A percentile compares a stretch with the other conserved stretches of the same genome.
phyloP scores from a whole-genome alignment of 2,888 invertebrate species.

The Tiliacea aurago region DNA sequence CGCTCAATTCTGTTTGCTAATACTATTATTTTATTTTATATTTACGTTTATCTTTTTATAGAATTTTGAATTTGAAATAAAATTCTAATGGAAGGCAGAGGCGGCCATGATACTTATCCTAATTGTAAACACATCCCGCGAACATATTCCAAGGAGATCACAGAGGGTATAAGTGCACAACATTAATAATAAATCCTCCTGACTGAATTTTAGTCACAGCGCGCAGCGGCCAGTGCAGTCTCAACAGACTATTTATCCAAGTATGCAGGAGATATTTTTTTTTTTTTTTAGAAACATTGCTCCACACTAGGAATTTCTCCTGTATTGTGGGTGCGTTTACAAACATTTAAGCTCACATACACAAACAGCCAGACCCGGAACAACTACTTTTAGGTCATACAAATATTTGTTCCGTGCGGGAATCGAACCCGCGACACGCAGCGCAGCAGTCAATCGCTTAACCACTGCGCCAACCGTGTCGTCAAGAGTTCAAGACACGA shows the following conservation, averaged over 20 bases:
- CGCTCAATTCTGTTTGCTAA: not conserved
- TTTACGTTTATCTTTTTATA: conserved; percentile 7
- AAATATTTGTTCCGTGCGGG: too few relatives aligned
- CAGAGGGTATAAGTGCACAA: conserved; percentile 16
- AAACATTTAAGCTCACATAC: too few relatives aligned
- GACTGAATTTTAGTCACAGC: not conserved
- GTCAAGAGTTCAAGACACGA: too few relatives aligned
- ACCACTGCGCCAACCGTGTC: too few relatives aligned
- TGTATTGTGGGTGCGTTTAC: too few relatives aligned
- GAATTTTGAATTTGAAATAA: not conserved
- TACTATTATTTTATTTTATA: not conserved
- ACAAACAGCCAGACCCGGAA: too few relatives aligned
- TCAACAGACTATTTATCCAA: not conserved
- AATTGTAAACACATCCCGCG: conserved; percentile 12
- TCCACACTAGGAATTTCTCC: too few relatives aligned
- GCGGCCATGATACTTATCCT: conserved; percentile 1
- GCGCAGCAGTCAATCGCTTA: too few relatives aligned
- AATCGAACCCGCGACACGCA: too few relatives aligned
- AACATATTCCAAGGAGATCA: not conserved
- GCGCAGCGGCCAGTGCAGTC: too few relatives aligned
- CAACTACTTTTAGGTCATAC: too few relatives aligned
- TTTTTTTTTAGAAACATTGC: too few relatives aligned
- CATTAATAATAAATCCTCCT: not conserved
- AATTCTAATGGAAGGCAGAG: conserved; percentile 2
- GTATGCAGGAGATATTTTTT: not conserved